Evolutionary conservation across 2,113 vertebrate genomes (phyloP).

Genomic region (Chamaea fasciata): DNA sequence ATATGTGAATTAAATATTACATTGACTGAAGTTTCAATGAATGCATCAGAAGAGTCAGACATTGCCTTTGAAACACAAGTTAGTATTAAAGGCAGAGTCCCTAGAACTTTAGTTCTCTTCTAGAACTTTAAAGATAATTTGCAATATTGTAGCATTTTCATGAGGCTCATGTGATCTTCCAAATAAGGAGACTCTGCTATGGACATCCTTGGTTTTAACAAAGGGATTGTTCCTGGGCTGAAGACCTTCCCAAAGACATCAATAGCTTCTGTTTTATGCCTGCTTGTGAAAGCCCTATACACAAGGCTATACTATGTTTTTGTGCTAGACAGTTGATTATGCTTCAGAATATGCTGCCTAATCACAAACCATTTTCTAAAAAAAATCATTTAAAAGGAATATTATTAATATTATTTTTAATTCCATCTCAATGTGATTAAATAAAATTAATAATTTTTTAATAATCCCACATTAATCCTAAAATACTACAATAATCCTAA

Average conservation of each 20-base stretch:
- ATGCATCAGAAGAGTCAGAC: background rate
- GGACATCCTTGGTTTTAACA: background rate
- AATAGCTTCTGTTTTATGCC: background rate
- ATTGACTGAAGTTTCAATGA: background rate
- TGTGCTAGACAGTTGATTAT: background rate
- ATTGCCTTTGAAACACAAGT: background rate
- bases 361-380: background rate
- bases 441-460: background rate
- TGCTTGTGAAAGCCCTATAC: background rate
- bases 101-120: no score
- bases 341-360: background rate
- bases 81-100: background rate
- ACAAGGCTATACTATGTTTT: background rate
- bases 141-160: background rate
- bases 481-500: background rate
- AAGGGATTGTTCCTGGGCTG: background rate
- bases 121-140: background rate
- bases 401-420: background rate
- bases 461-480: background rate
- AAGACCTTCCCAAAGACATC: background rate
- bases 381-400: background rate
- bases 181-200: background rate
- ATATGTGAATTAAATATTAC: background rate
- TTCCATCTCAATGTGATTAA: background rate
- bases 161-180: background rate